Conservation (phyloP, 2,113 vertebrate genomes). For the Petroica traversi region DNA sequence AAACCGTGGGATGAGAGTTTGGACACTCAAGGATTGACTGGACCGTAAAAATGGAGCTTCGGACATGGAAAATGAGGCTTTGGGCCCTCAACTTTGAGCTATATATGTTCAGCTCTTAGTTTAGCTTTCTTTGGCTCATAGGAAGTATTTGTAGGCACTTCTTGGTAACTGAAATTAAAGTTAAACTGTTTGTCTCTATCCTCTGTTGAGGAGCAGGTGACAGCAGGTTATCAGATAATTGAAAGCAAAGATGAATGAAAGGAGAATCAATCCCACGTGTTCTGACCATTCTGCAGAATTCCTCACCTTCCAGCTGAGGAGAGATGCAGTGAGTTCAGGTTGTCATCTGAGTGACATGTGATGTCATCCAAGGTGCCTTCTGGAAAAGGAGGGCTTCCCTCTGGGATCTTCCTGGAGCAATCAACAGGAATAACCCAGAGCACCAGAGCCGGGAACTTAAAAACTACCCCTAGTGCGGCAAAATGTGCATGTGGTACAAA, state of each 20-base stretch:
- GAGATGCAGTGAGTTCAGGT: background rate
- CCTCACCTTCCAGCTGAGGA: background rate
- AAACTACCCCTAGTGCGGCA: background rate
- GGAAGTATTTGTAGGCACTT: background rate
- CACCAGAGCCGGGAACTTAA: background rate
- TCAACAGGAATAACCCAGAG: background rate
- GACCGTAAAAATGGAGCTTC: background rate
- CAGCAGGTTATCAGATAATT: background rate
- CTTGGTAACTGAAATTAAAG: background rate
- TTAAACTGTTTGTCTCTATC: background rate
- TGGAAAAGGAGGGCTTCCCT: background rate
- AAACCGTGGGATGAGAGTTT: background rate
- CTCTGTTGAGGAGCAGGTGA: background rate
- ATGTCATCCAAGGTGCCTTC: background rate
- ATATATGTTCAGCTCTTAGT: background rate
- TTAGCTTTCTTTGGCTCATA: background rate
- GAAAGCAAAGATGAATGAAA: background rate
- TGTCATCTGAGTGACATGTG: background rate
- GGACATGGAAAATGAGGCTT: background rate
- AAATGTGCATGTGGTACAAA: fast-evolving
- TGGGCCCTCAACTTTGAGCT: background rate
- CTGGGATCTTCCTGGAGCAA: background rate
- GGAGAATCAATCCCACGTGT: background rate
- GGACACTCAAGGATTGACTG: background rate
- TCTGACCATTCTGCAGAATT: background rate